A percentile compares a stretch with the other conserved stretches of the same genome.
Evolutionary conservation across 2,888 invertebrate species (phyloP).

Genomic region (Stomorhina lunata): DNA sequence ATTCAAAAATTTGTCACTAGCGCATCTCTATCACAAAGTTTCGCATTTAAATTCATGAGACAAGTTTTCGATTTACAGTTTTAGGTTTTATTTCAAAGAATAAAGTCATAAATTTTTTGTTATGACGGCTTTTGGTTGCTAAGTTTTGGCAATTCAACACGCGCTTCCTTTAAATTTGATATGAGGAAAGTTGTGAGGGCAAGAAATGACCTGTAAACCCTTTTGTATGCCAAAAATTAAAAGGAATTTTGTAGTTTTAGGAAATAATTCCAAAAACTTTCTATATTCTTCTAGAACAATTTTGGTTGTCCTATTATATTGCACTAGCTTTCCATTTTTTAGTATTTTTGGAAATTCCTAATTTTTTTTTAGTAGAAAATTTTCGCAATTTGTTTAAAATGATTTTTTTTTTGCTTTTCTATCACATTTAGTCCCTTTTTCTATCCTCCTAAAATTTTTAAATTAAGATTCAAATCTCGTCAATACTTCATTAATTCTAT

Average conservation of each 20-base stretch:
- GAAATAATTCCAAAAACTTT: background rate
- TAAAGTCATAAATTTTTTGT: conserved; percentile 47
- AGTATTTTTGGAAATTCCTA: too few relatives aligned
- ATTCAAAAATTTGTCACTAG: too few relatives aligned
- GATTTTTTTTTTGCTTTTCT: too few relatives aligned
- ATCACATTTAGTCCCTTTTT: too few relatives aligned
- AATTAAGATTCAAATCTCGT: too few relatives aligned
- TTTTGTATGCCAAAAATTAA: conserved; percentile 26
- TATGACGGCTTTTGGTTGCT: background rate
- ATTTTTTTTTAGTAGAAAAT: too few relatives aligned
- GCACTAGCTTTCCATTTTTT: too few relatives aligned
- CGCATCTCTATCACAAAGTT: too few relatives aligned
- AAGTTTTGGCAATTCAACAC: conserved; percentile 50
- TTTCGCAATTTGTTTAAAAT: too few relatives aligned
- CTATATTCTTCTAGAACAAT: too few relatives aligned
- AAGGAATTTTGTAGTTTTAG: background rate
- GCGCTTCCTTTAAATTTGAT: conserved; percentile 28
- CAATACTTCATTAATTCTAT: conserved; percentile 15
- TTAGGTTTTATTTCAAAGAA: conserved; percentile 29
- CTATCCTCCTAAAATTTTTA: too few relatives aligned
- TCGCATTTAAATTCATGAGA: background rate
- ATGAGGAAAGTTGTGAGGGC: conserved; percentile 18
- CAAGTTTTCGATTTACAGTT: conserved; percentile 41
- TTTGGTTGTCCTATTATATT: too few relatives aligned
- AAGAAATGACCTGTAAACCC: conserved; percentile 30